These are phyloP conservation scores for Litoditis marina DNA, from an alignment of 2,888 invertebrate species.

Conservation along the genomic window DNA sequence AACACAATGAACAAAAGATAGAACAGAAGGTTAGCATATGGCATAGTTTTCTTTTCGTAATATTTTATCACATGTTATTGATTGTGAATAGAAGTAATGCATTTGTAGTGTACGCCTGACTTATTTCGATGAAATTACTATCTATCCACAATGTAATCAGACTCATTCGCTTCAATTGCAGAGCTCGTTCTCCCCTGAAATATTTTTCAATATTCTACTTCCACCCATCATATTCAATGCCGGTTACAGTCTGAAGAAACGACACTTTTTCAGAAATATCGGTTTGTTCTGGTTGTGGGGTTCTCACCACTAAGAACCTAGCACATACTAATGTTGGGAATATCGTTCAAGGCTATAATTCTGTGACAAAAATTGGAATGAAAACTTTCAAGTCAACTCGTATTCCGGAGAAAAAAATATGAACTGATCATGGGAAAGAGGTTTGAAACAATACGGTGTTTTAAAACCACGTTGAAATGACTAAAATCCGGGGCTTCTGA, in stretches of 20 bases:
- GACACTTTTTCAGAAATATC: conserved; percentile 60
- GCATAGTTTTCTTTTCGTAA: not conserved
- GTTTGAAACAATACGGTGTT: no score
- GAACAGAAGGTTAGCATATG: conserved; percentile 72
- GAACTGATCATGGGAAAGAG: no score
- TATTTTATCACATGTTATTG: not conserved
- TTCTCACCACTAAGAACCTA: not conserved
- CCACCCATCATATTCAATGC: conserved; percentile 99
- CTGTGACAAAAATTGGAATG: no score
- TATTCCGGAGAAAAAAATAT: no score
- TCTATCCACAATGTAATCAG: not conserved
- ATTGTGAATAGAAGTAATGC: not conserved
- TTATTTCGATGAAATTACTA: no score
- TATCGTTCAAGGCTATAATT: no score
- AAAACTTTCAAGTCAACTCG: no score
- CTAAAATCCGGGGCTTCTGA: no score
- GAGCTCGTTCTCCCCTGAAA: conserved; percentile 79
- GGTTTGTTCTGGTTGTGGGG: no score
- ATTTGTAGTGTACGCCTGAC: not conserved
- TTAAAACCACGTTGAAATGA: no score
- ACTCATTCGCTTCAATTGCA: conserved; percentile 17
- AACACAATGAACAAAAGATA: conserved; percentile 78
- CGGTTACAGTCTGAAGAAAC: conserved; percentile 93
- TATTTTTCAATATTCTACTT: conserved; percentile 90
- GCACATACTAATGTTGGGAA: no score